Base-by-base conservation (phyloP, 30 jellyfish, hydroid and myxozoan species). In the Chironex yamaguchii region DNA sequence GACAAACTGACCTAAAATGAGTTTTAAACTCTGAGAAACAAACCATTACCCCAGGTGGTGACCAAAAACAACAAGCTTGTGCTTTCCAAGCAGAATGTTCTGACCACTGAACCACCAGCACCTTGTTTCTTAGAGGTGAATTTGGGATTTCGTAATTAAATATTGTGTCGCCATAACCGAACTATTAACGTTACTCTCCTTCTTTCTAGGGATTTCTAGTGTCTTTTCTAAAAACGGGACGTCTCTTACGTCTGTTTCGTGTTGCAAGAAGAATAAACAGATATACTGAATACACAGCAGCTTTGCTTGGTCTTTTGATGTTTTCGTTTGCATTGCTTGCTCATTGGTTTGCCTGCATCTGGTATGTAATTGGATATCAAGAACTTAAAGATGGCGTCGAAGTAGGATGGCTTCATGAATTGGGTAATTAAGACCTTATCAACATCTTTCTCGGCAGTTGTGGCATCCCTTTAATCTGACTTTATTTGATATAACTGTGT, bases 301-400 rank as follows among this genome's bases (percentile, higher is more conserved):
- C 96, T 0, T 82, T 92, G 30, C 86, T 92, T 26, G 90, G 91
- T 3, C 93, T 92, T 4, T 81, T 92, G 67, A 92, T 92, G 96
- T 86, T 92, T 52, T 92, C 98, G 4, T 92, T 92, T 42, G 96
- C 98, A n/a, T 71, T 92, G 67, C 82, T 92, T 52, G 96, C 94
- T 26, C 98, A 92, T 70, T 92, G 98, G 98, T 80, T 92, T 26
- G 96, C 98, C 26, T 92, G 98, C 52, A 64, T 92, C 68, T 92
- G 98, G 98, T 92, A 85, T 73, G 96, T 86, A 28, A 92, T 92
- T 92, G 98, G 98, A 29, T 92, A 69, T 66, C 91, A 80, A 64
- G 98, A 86, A 62, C 62, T 92, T 49, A 14, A 81, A 34, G 76
- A 70, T 3, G 79, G 79, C 12, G 87, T 77, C 50, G 29, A 75